Percentiles rank a stretch among this genome's conserved stretches.
Conservation (phyloP, 1,140 invertebrate genomes). For the Conus betulinus region DNA sequence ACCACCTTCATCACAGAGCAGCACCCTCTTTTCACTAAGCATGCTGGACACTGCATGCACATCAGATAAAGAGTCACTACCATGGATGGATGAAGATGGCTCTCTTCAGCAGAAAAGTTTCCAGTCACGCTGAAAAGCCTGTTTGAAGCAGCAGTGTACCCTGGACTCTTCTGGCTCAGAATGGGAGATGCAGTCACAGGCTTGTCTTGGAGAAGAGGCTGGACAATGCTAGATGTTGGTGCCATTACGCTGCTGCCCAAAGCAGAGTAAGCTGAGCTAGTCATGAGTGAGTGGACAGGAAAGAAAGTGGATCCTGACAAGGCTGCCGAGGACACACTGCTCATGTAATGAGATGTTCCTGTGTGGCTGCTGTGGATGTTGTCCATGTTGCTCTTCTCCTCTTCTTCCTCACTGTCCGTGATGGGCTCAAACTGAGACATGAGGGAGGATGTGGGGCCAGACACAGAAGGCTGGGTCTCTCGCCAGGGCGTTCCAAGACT, state of each 20-base stretch:
- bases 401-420: constrained; percentile 31
- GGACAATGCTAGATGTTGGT: background rate
- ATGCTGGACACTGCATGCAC: background rate
- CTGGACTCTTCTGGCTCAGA: background rate
- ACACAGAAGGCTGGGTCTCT: background rate
- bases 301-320: background rate
- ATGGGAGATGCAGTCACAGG: background rate
- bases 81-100: background rate
- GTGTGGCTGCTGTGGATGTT: background rate
- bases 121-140: background rate
- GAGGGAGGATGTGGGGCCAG: background rate
- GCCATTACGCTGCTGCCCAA: background rate
- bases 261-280: background rate
- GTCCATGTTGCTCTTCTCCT: background rate
- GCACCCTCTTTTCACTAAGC: background rate
- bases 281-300: background rate
- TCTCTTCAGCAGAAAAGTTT: background rate
- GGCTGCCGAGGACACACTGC: background rate
- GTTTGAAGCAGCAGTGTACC: background rate
- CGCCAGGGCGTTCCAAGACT: constrained; percentile 26
- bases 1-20: background rate
- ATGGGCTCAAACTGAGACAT: constrained; percentile 33
- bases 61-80: background rate
- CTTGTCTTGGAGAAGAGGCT: background rate
- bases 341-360: background rate